Evolutionary conservation across 2,113 vertebrate genomes (phyloP).

Genomic region (Rhinopomastus cyanomelas): DNA sequence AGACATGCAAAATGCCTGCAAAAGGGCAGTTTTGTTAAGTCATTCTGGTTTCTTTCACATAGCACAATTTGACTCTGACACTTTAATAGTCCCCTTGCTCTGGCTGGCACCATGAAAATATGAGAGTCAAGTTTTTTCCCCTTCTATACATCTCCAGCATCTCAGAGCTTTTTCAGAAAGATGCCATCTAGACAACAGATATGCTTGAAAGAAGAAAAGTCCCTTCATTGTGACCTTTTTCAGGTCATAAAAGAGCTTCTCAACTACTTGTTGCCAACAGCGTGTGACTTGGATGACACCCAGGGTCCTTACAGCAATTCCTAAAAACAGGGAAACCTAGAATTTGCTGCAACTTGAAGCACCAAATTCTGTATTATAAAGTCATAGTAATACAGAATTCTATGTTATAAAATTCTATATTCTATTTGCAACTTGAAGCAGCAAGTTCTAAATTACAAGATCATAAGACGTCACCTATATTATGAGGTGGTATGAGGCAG

Average conservation of each 20-base stretch:
- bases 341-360: not conserved
- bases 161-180: not conserved
- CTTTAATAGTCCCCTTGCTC: not conserved
- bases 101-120: not conserved
- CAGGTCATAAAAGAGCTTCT: not conserved
- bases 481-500: not conserved
- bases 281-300: not conserved
- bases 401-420: no score
- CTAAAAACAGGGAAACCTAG: not conserved
- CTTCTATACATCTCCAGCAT: not conserved
- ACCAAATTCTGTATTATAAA: no score
- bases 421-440: not conserved
- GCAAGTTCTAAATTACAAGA: no score
- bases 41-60: not conserved
- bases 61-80: not conserved
- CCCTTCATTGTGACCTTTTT: not conserved
- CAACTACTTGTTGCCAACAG: not conserved
- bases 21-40: slow-evolving; percentile 27
- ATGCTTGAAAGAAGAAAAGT: not conserved
- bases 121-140: not conserved
- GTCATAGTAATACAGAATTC: no score
- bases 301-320: not conserved
- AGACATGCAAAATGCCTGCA: slow-evolving; percentile 96
- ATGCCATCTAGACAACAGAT: not conserved
- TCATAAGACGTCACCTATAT: no score